Percentiles rank a stretch among this genome's conserved stretches.
These are phyloP conservation scores for Anoncus sp. DNA, from an alignment of 2,888 invertebrate genomes.

Conservation along the genomic window DNA sequence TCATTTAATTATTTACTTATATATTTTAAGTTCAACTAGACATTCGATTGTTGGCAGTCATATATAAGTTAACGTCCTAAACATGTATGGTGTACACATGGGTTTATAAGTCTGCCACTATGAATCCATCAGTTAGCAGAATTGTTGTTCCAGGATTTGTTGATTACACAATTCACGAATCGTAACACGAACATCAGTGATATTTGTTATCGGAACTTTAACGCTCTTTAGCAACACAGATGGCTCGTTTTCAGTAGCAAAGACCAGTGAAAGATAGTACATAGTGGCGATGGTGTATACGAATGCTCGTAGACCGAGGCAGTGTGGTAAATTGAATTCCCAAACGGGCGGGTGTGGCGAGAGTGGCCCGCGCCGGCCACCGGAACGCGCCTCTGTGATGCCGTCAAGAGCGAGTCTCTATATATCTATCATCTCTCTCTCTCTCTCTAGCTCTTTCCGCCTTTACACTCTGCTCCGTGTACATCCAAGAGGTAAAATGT, in stretches of 20 bases:
- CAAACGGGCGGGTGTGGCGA: constrained; percentile 83
- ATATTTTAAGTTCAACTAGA: too few relatives aligned
- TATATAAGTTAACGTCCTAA: too few relatives aligned
- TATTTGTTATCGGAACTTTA: constrained; percentile 32
- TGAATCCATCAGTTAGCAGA: constrained; percentile 1
- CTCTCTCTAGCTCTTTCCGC: constrained; percentile 54
- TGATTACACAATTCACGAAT: constrained; percentile 1
- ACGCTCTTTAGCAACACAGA: constrained; percentile 14
- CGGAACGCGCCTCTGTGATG: constrained; percentile 74
- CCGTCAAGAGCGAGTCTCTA: constrained; percentile 68
- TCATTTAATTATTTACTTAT: too few relatives aligned
- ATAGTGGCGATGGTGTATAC: constrained; percentile 67
- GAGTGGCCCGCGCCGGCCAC: constrained; percentile 81
- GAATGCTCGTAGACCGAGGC: constrained; percentile 70
- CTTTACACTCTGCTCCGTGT: constrained; percentile 36
- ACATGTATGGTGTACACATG: too few relatives aligned
- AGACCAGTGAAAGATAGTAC: constrained; percentile 38
- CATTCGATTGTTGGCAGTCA: too few relatives aligned
- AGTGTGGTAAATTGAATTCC: constrained; percentile 81
- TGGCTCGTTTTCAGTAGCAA: constrained; percentile 25
- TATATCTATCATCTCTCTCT: constrained; percentile 38
- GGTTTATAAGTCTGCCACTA: background rate
- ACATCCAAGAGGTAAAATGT: constrained; percentile 17
- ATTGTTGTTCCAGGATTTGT: background rate
- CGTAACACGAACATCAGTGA: constrained; percentile 26